Evolutionary conservation across 2,113 vertebrate genomes (phyloP).

Genomic region (Sorex fumeus): DNA sequence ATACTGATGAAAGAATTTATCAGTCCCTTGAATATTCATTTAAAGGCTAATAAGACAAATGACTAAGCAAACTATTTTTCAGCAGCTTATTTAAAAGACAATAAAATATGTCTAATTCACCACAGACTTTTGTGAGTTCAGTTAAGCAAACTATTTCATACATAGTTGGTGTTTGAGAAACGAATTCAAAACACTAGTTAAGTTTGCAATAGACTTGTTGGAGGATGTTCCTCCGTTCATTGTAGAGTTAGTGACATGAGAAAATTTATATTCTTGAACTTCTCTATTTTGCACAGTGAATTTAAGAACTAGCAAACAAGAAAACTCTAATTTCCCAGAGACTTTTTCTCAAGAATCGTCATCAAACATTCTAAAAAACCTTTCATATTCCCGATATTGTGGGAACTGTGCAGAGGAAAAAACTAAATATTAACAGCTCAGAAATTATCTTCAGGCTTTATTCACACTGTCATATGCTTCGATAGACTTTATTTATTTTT

Average conservation of each 20-base stretch:
- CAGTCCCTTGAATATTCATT: constrained; percentile 46
- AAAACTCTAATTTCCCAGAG: constrained; percentile 13
- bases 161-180: constrained; percentile 37
- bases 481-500: not conserved
- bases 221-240: constrained; percentile 43
- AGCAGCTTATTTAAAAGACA: not conserved
- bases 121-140: not conserved
- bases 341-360: not conserved
- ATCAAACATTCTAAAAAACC: constrained; percentile 9
- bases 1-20: constrained; percentile 48
- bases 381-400: constrained; percentile 33
- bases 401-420: not conserved
- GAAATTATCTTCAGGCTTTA: constrained; percentile 41
- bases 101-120: constrained; percentile 47
- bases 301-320: constrained; percentile 46
- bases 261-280: constrained; percentile 21
- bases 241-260: constrained; percentile 42
- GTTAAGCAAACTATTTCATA: not conserved
- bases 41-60: constrained; percentile 48
- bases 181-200: constrained; percentile 51
- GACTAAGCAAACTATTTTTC: constrained; percentile 40
- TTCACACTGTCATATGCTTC: constrained; percentile 3
- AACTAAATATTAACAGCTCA: constrained; percentile 44
- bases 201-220: constrained; percentile 23
- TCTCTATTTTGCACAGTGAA: constrained; percentile 38